phyloP scores from a whole-genome alignment of 2,797 vertebrate species.

The Okamejei kenojei region DNA sequence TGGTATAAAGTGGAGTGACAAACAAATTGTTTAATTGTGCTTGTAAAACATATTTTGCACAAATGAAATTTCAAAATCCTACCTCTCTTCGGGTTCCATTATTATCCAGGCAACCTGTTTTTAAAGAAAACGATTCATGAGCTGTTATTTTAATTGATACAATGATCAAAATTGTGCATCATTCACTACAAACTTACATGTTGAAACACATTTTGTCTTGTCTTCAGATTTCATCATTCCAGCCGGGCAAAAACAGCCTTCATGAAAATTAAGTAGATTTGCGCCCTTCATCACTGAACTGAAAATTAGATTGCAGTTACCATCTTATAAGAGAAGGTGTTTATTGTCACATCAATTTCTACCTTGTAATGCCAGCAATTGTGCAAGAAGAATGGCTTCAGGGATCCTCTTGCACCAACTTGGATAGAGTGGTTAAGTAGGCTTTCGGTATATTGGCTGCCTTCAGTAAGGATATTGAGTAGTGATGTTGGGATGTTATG shows the following conservation, averaged over 20 bases:
- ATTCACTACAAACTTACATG: background rate
- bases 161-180: background rate
- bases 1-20: background rate
- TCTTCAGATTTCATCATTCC: background rate
- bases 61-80: background rate
- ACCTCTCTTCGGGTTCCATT: background rate
- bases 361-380: background rate
- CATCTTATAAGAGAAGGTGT: background rate
- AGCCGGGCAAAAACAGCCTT: background rate
- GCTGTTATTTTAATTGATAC: background rate
- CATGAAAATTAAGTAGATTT: background rate
- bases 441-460: background rate
- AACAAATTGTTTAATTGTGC: background rate
- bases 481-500: no score
- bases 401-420: background rate
- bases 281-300: background rate
- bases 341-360: background rate
- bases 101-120: conserved; percentile 1
- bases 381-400: background rate
- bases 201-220: background rate
- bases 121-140: background rate
- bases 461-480: no score
- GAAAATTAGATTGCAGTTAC: background rate
- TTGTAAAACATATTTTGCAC: background rate
- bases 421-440: background rate